Percentiles rank a stretch among this genome's conserved stretches.
These are phyloP conservation scores for Drosophila asahinai DNA, from an alignment of 1,140 invertebrate genomes.

Conservation along the genomic window DNA sequence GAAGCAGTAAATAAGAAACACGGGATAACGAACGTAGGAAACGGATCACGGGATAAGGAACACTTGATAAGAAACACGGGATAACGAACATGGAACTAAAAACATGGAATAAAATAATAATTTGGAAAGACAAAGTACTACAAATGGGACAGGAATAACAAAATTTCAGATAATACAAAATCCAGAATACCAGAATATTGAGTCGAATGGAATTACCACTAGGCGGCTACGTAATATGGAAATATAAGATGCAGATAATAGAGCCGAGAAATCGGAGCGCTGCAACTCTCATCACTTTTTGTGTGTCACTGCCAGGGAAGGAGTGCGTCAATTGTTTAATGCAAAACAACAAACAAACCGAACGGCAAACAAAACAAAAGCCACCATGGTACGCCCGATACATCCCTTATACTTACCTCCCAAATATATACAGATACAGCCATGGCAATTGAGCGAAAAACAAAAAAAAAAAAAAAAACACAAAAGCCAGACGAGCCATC, in stretches of 20 bases:
- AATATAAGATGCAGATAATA: slow-evolving; percentile 1
- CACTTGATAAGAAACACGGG: too few relatives aligned
- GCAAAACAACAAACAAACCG: slow-evolving; percentile 44
- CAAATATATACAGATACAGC: not conserved
- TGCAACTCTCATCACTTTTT: slow-evolving; percentile 27
- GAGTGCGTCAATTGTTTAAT: slow-evolving; percentile 55
- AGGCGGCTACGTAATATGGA: slow-evolving; percentile 9
- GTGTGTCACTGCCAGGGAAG: slow-evolving; percentile 52
- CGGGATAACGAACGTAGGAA: too few relatives aligned
- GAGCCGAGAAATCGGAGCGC: not conserved
- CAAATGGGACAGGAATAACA: too few relatives aligned
- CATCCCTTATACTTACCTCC: slow-evolving; percentile 4
- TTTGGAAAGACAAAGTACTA: too few relatives aligned
- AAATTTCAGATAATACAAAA: too few relatives aligned
- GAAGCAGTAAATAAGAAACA: too few relatives aligned
- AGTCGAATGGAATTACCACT: not conserved
- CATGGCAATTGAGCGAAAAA: slow-evolving; percentile 34
- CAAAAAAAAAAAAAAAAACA: slow-evolving; percentile 45
- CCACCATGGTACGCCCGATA: not conserved
- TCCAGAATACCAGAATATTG: too few relatives aligned
- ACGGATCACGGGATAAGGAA: too few relatives aligned
- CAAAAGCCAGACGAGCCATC: slow-evolving; percentile 47
- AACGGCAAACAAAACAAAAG: slow-evolving; percentile 58
- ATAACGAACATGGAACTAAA: too few relatives aligned
- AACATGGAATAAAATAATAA: too few relatives aligned